These are phyloP conservation scores for Drosophila setosimentum DNA, from an alignment of 2,888 invertebrate species.

Conservation along the genomic window DNA sequence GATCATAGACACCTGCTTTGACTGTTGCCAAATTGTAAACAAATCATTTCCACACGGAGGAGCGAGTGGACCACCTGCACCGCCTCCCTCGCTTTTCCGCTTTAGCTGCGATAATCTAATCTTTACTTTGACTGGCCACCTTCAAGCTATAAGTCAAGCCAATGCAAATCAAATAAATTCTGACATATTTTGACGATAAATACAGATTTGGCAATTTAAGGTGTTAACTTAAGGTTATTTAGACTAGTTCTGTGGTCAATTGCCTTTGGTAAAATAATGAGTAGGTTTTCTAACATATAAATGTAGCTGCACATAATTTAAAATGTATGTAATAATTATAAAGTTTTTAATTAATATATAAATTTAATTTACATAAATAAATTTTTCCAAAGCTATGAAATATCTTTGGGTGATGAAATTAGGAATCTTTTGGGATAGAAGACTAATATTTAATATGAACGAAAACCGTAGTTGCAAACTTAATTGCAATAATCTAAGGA, in stretches of 20 bases:
- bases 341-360: neutral
- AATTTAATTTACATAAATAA: neutral
- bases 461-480: neutral
- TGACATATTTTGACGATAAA: neutral
- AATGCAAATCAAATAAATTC: conserved; percentile 26
- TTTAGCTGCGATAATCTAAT: neutral
- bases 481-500: too few relatives aligned
- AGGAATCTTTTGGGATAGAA: neutral
- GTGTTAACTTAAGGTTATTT: conserved; percentile 3
- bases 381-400: neutral
- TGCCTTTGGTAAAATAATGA: neutral
- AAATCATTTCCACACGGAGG: neutral
- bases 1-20: conserved; percentile 26
- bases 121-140: neutral
- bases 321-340: neutral
- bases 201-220: conserved; percentile 3
- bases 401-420: neutral
- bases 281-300: neutral
- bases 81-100: neutral
- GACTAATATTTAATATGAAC: neutral
- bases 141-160: conserved; percentile 18
- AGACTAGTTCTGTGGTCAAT: neutral
- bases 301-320: neutral
- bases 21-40: conserved; percentile 26
- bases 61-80: conserved; percentile 32